A percentile compares a stretch with the other conserved stretches of the same genome.
Evolutionary conservation across 2,888 invertebrate genomes (phyloP).

Genomic region (Cheilosia urbana): DNA sequence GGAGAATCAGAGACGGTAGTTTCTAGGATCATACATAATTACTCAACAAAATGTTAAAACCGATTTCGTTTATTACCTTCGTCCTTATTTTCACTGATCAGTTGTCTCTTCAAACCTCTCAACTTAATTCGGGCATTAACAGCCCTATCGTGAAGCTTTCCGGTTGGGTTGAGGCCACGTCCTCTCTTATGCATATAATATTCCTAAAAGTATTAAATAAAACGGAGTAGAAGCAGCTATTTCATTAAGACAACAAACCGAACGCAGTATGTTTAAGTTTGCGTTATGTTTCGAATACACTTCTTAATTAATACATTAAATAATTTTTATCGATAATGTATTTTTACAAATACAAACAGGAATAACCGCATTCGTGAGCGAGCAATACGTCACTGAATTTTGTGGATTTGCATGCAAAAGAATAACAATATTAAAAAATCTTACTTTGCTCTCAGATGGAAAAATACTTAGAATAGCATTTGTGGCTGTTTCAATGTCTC

Average conservation of each 20-base stretch:
- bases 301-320: too few species aligned
- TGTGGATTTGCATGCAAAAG: too few species aligned
- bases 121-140: conserved; percentile 32
- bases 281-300: too few species aligned
- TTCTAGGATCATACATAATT: neutral
- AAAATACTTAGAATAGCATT: conserved; percentile 34
- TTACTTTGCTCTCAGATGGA: conserved; percentile 43
- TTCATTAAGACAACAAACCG: too few species aligned
- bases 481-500: conserved; percentile 39
- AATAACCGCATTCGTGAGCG: too few species aligned
- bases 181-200: conserved; percentile 54
- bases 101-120: conserved; percentile 6
- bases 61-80: conserved; percentile 4
- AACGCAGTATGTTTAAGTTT: too few species aligned
- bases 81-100: neutral
- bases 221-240: neutral
- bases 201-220: conserved; percentile 23
- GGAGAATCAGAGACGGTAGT: neutral
- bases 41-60: neutral
- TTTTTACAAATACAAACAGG: too few species aligned
- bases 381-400: too few species aligned
- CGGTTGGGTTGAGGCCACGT: conserved; percentile 40
- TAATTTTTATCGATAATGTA: too few species aligned
- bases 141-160: conserved; percentile 56
- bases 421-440: neutral